phyloP scores from a whole-genome alignment of 1,140 invertebrate genomes.

The Drosophila sp. region DNA sequence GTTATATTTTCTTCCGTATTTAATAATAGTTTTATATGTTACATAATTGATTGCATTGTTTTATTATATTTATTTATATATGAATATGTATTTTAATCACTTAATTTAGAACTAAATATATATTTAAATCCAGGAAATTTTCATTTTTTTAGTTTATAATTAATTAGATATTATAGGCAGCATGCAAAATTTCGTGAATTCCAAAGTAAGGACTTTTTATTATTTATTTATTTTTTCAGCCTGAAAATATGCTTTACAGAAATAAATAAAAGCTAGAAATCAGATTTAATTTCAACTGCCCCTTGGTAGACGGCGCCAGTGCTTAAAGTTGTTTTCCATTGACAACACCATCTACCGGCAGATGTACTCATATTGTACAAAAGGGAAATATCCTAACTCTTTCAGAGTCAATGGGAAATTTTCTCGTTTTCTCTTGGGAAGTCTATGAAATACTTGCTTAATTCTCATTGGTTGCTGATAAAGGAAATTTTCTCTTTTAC shows the following conservation, averaged over 20 bases:
- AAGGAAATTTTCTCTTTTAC: constrained; percentile 24
- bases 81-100: no score
- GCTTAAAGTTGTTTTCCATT: no score
- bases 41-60: no score
- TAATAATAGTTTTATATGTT: no score
- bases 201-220: no score
- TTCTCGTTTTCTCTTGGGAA: constrained; percentile 23
- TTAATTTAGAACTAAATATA: no score
- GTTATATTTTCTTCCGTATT: no score
- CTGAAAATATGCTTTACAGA: not conserved
- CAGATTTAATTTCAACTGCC: not conserved
- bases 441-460: not conserved
- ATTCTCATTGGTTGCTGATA: constrained; percentile 2
- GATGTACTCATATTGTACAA: not conserved
- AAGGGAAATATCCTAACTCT: not conserved
- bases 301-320: constrained; percentile 3
- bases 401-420: not conserved
- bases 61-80: no score
- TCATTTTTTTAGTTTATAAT: no score
- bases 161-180: no score
- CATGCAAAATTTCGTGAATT: no score
- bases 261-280: not conserved
- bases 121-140: no score
- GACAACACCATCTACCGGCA: constrained; percentile 9
- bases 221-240: not conserved